Conservation (phyloP, 2,113 vertebrate genomes). For the Tautogolabrus adspersus region DNA sequence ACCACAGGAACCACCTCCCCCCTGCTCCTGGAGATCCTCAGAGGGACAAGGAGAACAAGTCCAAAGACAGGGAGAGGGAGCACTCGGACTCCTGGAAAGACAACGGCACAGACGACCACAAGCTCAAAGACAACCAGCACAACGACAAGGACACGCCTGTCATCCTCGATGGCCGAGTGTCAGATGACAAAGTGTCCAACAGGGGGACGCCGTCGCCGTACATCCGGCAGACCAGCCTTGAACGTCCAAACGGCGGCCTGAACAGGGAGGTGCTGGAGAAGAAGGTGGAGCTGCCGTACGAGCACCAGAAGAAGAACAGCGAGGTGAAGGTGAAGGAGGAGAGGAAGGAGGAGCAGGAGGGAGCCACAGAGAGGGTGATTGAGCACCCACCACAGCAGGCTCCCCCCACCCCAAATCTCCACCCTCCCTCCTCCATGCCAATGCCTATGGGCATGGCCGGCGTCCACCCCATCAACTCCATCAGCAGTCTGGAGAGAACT, state of each 20-base stretch:
- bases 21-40: conserved; percentile 83
- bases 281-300: conserved; percentile 87
- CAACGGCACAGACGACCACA: conserved; percentile 89
- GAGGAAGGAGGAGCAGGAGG: conserved; percentile 94
- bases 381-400: conserved; percentile 83
- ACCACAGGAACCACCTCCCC: conserved; percentile 86
- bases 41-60: conserved; percentile 90
- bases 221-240: conserved; percentile 81
- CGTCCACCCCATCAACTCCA: conserved; percentile 93
- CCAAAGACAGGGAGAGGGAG: conserved; percentile 90
- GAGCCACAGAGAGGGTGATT: conserved; percentile 82
- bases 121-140: conserved; percentile 91
- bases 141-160: conserved; percentile 89
- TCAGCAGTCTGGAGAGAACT: conserved; percentile 93
- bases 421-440: conserved; percentile 90
- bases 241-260: conserved; percentile 87
- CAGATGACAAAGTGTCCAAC: conserved; percentile 90
- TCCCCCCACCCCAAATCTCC: conserved; percentile 83
- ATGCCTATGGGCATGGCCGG: conserved; percentile 91
- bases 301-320: conserved; percentile 90
- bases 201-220: conserved; percentile 91
- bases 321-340: conserved; percentile 98
- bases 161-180: conserved; percentile 85
- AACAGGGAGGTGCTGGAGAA: conserved; percentile 89
- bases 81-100: conserved; percentile 93